Evolutionary conservation across 2,113 vertebrate species (phyloP), one percentile per base, ranked within the genome.

Genomic region (Bufo gargarizans): DNA sequence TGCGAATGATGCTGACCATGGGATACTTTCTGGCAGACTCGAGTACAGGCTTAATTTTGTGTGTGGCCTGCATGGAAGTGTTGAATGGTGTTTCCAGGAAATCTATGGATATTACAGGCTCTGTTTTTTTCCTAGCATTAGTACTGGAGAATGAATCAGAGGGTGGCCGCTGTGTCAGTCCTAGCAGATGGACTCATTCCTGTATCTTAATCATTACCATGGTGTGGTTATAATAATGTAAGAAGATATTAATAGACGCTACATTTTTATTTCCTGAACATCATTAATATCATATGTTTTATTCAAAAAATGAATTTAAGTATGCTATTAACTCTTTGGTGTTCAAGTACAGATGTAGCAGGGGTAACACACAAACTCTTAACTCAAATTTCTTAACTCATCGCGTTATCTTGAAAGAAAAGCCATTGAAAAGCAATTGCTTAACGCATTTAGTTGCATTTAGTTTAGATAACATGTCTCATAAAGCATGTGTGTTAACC

Each of bases 21-120:
- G 45, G 81, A 69, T 53, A 67, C 77, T 67, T 88, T 77, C 59
- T 82, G 79, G 71, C 55, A 86, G 59, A 67, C n/a, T 43, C 69
- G 6, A 83, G 49, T 20, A 81, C 50, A 83, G 77, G 81, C 71
- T 81, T 83, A 63, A 16, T 67, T 61, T 81, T 88, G 59, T 88
- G 87, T 88, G 81, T 84, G 87, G 81, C 58, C 87, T n/a, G 12
- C n/a, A 74, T 55, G 69, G 69, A 87, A 72, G 63, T 47, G 16
- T 81, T 61, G 53, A 84, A 88, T 78, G 33, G 55, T 53, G 17
- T 84, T 88, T 74, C 58, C 87, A 84, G 80, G 72, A 84, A 88
- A 77, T 88, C 86, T 45, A 77, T 76, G 45, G 22, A 88, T 72
- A 77, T 65, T 65, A 20, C 49, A 84, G 47, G 11, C 74, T 86